phyloP scores from a whole-genome alignment of 2,888 invertebrate species.

The Dexiosoma caninum region DNA sequence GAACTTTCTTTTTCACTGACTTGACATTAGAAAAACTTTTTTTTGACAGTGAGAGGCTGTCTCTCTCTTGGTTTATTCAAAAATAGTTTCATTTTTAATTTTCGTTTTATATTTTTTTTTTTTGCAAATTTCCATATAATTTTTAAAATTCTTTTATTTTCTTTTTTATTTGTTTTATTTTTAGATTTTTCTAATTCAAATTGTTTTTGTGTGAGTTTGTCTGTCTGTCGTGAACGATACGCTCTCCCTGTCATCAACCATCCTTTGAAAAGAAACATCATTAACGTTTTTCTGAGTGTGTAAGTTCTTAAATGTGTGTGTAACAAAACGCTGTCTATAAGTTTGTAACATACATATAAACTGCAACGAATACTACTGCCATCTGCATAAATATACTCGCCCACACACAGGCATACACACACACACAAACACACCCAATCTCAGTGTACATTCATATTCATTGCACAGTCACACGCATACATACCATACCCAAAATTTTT shows the following conservation, averaged over 20 bases:
- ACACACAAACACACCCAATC: neutral
- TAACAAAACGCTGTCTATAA: slow-evolving; percentile 14
- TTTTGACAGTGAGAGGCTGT: too few species aligned
- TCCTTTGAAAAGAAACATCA: neutral
- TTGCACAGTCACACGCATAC: neutral
- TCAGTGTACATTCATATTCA: slow-evolving; percentile 24
- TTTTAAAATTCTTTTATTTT: slow-evolving; percentile 25
- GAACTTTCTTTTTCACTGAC: too few species aligned
- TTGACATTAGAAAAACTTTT: too few species aligned
- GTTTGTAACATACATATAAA: slow-evolving; percentile 29
- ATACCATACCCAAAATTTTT: slow-evolving; percentile 3
- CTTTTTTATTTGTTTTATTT: slow-evolving; percentile 15
- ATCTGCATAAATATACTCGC: neutral
- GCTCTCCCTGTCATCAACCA: neutral
- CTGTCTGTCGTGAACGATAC: neutral
- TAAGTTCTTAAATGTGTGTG: slow-evolving; percentile 10
- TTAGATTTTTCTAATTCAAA: slow-evolving; percentile 43
- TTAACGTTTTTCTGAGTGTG: slow-evolving; percentile 3
- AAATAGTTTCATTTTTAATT: slow-evolving; percentile 5
- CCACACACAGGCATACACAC: too few species aligned
- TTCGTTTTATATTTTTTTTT: slow-evolving; percentile 32
- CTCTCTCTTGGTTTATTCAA: neutral
- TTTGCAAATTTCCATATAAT: slow-evolving; percentile 31
- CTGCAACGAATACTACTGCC: neutral
- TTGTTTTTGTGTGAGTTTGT: slow-evolving; percentile 14